Evolutionary conservation across 2,113 vertebrate species (phyloP).

Genomic region (Corvus cornix): DNA sequence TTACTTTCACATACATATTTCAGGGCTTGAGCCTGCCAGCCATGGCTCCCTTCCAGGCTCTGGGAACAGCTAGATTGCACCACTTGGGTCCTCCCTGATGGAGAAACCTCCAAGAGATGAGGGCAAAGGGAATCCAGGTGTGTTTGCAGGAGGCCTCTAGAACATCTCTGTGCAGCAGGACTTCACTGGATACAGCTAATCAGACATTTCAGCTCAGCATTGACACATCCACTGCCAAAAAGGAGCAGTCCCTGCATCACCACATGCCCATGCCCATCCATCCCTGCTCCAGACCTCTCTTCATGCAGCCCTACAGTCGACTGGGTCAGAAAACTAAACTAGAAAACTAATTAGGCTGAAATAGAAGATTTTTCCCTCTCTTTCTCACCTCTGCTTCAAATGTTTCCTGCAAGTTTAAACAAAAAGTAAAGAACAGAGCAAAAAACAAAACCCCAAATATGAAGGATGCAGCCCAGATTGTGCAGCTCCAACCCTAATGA

Average conservation of each 20-base stretch:
- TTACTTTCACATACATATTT: neutral
- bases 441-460: neutral
- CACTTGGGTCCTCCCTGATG: neutral
- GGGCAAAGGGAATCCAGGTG: neutral
- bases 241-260: neutral
- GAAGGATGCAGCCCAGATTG: neutral
- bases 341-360: neutral
- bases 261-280: neutral
- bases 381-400: neutral
- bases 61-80: neutral
- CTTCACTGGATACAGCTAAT: neutral
- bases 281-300: neutral
- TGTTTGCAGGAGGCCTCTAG: neutral
- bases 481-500: neutral
- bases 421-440: neutral
- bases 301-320: neutral
- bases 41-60: neutral
- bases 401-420: neutral
- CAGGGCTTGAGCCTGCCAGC: neutral
- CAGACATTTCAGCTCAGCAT: neutral
- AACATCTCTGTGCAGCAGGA: neutral
- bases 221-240: accelerated
- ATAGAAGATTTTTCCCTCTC: neutral
- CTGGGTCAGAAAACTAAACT: neutral
- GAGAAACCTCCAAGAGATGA: neutral